Evolutionary conservation across 1,140 invertebrate genomes (phyloP), one percentile per base, ranked within the genome.

Genomic region (Drosophila eugracilis): DNA sequence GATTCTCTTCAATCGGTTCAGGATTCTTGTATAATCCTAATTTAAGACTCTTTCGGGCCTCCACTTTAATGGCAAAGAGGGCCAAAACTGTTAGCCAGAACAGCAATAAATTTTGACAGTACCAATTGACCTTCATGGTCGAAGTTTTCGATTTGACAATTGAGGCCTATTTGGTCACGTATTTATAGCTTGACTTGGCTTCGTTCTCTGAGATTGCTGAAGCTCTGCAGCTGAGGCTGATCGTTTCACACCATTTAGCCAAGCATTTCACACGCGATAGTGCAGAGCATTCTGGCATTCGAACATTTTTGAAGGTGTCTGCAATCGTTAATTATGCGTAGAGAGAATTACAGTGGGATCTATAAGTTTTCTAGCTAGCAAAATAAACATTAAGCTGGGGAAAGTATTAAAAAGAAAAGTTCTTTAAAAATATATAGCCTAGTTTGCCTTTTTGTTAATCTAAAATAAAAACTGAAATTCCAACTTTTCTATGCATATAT

Each of bases 191-290:
- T 19, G 15, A 17, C 28, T 19, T 24, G 26, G 28, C 12, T 34
- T 21, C 7, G 12, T 36, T 60, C 39, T 22, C 15, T 36, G 30
- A 63, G 39, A 63, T 60, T 17, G 6, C 14, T 12, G 10, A 1
- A 26, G 14, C 9, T 48, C 9, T 19, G 41, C 15, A 44, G 41
- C 10, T 17, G 17, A 39, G 24, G 12, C 34, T 12, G 6, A 60
- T 37, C 15, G 58, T 1, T 57, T 66, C 34, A 50, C 60, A 66
- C 63, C 28, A 34, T 41, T 26, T 9, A 9, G 28, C 17, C 1
- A 41, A 67, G 63, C 67, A 67, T 67, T 67, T 67, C 63, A 34
- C 60, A 67, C 62, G 34, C 15, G 62, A 66, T 32, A 41, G 19
- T 1, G 9, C 10, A 6, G 14, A 19, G 12, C 6, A 12, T 21